A percentile compares a stretch with the other conserved stretches of the same genome.
phyloP scores from a whole-genome alignment of 2,113 vertebrate genomes.

The Rhinolophus sinicus region DNA sequence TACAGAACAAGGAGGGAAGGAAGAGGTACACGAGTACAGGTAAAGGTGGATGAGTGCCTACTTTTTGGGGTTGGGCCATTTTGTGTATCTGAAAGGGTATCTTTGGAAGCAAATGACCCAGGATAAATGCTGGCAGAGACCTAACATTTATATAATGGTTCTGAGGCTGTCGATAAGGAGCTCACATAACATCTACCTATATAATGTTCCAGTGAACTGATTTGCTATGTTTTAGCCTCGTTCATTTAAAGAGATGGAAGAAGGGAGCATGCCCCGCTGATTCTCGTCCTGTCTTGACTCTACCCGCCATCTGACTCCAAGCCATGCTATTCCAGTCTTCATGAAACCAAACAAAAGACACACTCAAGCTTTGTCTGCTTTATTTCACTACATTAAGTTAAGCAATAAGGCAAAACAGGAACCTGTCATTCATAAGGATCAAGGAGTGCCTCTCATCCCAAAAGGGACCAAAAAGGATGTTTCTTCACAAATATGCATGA shows the following conservation, averaged over 20 bases:
- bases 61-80: background rate
- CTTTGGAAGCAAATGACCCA: background rate
- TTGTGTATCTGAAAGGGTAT: background rate
- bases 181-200: background rate
- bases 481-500: slow-evolving; percentile 56
- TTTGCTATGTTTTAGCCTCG: background rate
- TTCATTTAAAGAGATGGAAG: background rate
- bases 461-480: slow-evolving; percentile 50
- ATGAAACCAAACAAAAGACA: slow-evolving; percentile 64
- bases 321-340: background rate
- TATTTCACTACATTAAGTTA: slow-evolving; percentile 87
- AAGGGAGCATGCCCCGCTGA: background rate
- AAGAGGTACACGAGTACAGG: background rate
- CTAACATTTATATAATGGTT: background rate
- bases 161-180: background rate
- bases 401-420: slow-evolving; percentile 83
- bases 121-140: background rate
- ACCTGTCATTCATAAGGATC: slow-evolving; percentile 69
- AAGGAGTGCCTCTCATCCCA: slow-evolving; percentile 65
- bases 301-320: background rate
- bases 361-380: slow-evolving; percentile 79
- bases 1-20: background rate
- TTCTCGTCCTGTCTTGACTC: background rate
- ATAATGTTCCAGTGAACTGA: background rate
- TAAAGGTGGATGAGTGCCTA: background rate